phyloP scores from a whole-genome alignment of 2,888 invertebrate species.

The Agriopis leucophaearia region DNA sequence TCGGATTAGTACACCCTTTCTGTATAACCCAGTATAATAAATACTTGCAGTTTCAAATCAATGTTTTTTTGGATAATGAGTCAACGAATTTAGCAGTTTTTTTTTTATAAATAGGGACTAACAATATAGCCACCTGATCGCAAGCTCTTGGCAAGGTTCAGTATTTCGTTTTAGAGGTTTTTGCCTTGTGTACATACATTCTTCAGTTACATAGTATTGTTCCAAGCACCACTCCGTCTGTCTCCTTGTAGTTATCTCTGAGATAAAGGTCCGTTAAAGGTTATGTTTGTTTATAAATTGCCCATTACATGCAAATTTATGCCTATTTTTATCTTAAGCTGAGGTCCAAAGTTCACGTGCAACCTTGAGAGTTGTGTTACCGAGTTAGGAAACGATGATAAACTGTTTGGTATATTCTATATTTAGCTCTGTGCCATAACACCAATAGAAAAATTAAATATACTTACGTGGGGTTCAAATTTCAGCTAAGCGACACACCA shows the following conservation, averaged over 20 bases:
- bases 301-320: slow-evolving; percentile 13
- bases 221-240: neutral
- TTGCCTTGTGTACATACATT: too few relatives aligned
- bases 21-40: too few relatives aligned
- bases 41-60: too few relatives aligned
- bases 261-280: neutral
- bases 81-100: too few relatives aligned
- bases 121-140: too few relatives aligned
- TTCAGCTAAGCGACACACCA: slow-evolving; percentile 16
- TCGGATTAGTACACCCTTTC: too few relatives aligned
- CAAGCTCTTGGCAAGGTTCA: too few relatives aligned
- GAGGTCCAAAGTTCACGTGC: slow-evolving; percentile 34
- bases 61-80: too few relatives aligned
- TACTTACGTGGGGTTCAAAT: slow-evolving; percentile 29
- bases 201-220: neutral
- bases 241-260: neutral
- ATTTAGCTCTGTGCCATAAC: slow-evolving; percentile 27
- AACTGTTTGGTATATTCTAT: slow-evolving; percentile 25
- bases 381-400: neutral
- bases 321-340: slow-evolving; percentile 16
- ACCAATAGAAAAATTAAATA: slow-evolving; percentile 1
- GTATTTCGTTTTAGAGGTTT: too few relatives aligned
- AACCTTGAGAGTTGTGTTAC: slow-evolving; percentile 31
- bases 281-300: slow-evolving; percentile 14
- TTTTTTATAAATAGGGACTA: too few relatives aligned